phyloP scores from a whole-genome alignment of 2,888 invertebrate genomes.

The Philhelius pedissequus region DNA sequence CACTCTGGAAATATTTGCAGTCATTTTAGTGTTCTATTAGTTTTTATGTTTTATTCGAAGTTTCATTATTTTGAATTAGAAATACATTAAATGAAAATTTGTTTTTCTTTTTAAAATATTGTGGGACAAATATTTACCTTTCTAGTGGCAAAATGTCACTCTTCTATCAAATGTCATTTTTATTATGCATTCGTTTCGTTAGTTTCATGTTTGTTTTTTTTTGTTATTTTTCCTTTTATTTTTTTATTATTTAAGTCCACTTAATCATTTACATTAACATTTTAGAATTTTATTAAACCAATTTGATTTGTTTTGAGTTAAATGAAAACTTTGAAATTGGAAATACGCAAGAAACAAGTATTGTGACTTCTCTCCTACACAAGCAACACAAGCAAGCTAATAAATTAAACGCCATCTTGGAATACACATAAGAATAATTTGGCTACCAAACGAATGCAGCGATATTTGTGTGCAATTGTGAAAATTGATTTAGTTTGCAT shows the following conservation, averaged over 20 bases:
- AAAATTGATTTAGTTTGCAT: background rate
- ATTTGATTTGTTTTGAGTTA: background rate
- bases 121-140: constrained; percentile 74
- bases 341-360: constrained; percentile 53
- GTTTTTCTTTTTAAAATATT: constrained; percentile 26
- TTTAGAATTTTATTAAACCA: background rate
- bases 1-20: constrained; percentile 7
- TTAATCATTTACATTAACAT: background rate
- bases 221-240: constrained; percentile 31
- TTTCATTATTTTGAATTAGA: constrained; percentile 10
- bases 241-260: background rate
- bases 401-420: constrained; percentile 70
- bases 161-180: constrained; percentile 70
- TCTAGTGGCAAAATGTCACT: constrained; percentile 74
- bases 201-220: constrained; percentile 50
- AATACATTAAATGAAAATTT: constrained; percentile 28
- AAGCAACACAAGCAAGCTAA: constrained; percentile 65
- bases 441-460: constrained; percentile 31
- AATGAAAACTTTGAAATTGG: constrained; percentile 33
- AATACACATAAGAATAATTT: constrained; percentile 26
- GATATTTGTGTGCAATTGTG: constrained; percentile 2
- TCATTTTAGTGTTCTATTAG: background rate
- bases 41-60: constrained; percentile 15
- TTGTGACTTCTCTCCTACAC: constrained; percentile 74
- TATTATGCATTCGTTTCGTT: constrained; percentile 45